Conservation (phyloP, 2,888 invertebrate genomes). For the Zhengitettix transpicula region DNA sequence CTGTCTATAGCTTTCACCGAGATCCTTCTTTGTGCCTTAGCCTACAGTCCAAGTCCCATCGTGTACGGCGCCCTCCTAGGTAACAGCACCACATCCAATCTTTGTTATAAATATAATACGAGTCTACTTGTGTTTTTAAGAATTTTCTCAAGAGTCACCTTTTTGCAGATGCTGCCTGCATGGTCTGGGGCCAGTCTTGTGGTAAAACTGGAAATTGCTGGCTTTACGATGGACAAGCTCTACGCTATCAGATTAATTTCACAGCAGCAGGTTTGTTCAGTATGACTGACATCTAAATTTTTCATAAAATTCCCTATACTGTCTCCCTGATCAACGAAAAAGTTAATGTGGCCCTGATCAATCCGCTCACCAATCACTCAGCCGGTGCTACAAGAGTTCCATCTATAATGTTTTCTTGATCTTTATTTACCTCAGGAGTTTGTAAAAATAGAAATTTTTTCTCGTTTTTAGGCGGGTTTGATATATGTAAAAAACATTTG, state of each 20-base stretch:
- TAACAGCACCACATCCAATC: neutral
- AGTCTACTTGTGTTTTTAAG: neutral
- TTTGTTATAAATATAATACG: too few relatives aligned
- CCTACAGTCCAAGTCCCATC: constrained; percentile 27
- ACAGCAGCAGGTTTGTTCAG: constrained; percentile 17
- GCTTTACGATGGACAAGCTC: constrained; percentile 24
- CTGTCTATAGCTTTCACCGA: constrained; percentile 20
- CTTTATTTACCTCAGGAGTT: too few relatives aligned
- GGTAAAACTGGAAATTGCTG: constrained; percentile 26
- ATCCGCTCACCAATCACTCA: too few relatives aligned
- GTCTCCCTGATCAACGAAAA: too few relatives aligned
- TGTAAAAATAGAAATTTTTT: too few relatives aligned
- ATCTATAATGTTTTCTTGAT: too few relatives aligned
- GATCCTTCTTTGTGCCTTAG: constrained; percentile 17
- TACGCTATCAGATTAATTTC: constrained; percentile 21
- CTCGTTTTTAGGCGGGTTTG: too few relatives aligned
- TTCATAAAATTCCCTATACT: too few relatives aligned
- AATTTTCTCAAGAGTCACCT: neutral
- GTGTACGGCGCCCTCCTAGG: constrained; percentile 26
- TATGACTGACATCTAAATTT: too few relatives aligned
- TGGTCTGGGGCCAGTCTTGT: constrained; percentile 27
- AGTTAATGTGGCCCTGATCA: too few relatives aligned
- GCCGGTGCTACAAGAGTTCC: too few relatives aligned
- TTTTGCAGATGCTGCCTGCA: constrained; percentile 24
- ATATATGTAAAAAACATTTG: too few relatives aligned